Evolutionary conservation across 92 coral and sea anemone genomes (phyloP).

Genomic region (Pocillopora meandrina): DNA sequence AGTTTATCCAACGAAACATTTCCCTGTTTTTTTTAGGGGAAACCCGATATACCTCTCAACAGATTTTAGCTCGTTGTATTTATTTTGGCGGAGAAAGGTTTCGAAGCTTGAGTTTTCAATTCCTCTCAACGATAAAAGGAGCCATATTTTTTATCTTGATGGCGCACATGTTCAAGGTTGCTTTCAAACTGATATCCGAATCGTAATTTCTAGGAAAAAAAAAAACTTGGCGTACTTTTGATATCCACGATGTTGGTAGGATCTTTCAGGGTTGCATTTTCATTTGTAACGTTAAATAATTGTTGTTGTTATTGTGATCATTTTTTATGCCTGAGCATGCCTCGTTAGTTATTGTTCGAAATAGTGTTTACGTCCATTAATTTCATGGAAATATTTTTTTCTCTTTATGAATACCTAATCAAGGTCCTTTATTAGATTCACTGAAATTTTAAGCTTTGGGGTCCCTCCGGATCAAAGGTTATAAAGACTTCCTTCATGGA

Average conservation of each 20-base stretch:
- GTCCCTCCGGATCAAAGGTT: neutral
- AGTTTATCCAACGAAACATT: neutral
- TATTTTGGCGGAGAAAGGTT: too few species aligned
- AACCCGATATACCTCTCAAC: slow-evolving; percentile 1
- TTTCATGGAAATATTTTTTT: neutral
- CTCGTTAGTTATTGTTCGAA: neutral
- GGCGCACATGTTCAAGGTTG: neutral
- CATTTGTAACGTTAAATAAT: neutral
- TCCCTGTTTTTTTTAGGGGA: neutral
- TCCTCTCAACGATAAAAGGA: neutral
- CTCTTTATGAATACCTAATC: neutral
- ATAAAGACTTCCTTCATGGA: neutral
- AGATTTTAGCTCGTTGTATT: too few species aligned
- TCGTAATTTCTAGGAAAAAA: neutral
- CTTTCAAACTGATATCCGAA: neutral
- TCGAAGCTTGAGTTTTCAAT: neutral
- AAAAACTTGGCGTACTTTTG: neutral
- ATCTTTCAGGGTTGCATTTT: neutral
- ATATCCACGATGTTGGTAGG: neutral
- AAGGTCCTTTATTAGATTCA: neutral
- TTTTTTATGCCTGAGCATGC: slow-evolving; percentile 3
- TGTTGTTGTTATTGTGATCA: neutral
- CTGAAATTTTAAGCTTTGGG: neutral
- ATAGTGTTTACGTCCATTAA: slow-evolving; percentile 17
- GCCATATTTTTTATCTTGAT: too few species aligned